Percentiles rank a stretch among this genome's conserved stretches.
phyloP scores from a whole-genome alignment of 2,888 invertebrate species.

The Steromphala cineraria region DNA sequence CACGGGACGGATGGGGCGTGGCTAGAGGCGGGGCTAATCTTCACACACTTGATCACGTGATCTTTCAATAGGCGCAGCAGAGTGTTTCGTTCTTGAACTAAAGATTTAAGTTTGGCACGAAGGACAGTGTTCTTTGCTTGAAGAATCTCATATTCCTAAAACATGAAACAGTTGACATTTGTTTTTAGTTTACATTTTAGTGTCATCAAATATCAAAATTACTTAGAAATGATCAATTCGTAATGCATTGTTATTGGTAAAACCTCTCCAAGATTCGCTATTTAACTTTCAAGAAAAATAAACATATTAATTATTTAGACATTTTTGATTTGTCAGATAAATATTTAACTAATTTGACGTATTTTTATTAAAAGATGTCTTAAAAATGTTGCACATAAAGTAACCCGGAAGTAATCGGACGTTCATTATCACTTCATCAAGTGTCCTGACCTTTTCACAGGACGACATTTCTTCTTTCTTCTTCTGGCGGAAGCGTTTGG shows the following conservation, averaged over 20 bases:
- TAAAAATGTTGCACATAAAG: too few species aligned
- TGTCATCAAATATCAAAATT: too few species aligned
- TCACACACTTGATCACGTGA: background rate
- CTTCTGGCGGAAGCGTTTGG: slow-evolving; percentile 29
- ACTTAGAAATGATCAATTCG: too few species aligned
- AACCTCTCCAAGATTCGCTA: too few species aligned
- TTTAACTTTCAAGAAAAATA: too few species aligned
- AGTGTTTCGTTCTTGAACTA: background rate
- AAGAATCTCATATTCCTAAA: background rate
- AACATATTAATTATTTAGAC: too few species aligned
- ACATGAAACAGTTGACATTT: background rate
- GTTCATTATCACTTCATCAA: background rate
- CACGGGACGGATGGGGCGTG: background rate
- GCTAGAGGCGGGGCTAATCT: background rate
- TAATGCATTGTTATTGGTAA: too few species aligned
- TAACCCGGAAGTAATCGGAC: too few species aligned
- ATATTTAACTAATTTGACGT: too few species aligned
- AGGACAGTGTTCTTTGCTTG: background rate
- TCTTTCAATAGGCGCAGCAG: background rate
- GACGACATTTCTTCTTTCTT: slow-evolving; percentile 3
- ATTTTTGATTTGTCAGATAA: too few species aligned
- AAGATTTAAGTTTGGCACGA: background rate
- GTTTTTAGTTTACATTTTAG: too few species aligned
- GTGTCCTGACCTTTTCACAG: background rate
- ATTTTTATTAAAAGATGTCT: too few species aligned